Conservation (phyloP, 2,797 vertebrate genomes). For the Mormyrus proboscirostris region DNA sequence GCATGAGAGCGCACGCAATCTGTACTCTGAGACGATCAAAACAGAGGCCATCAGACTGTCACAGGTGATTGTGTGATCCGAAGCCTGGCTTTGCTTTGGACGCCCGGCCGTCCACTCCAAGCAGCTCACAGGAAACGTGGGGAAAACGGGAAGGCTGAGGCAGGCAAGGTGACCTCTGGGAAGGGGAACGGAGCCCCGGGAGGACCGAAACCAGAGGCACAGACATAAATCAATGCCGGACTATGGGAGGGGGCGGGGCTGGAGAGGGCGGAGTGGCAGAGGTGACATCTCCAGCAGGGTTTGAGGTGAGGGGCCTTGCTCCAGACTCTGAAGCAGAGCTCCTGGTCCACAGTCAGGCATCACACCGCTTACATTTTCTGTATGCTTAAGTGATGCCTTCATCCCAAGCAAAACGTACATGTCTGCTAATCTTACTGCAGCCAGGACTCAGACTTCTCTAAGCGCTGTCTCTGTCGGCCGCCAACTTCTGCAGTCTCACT, state of each 20-base stretch:
- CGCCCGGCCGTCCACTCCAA: not conserved
- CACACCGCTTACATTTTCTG: not conserved
- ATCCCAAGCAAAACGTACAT: not conserved
- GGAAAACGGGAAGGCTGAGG: conserved; percentile 33
- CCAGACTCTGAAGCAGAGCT: not conserved
- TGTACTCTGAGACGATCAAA: not conserved
- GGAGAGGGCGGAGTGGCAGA: not conserved
- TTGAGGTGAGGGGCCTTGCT: no score
- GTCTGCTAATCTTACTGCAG: not conserved
- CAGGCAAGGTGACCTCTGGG: conserved; percentile 61
- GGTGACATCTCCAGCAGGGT: not conserved
- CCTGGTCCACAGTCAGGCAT: not conserved
- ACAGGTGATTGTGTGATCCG: not conserved
- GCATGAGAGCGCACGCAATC: not conserved
- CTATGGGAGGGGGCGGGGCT: conserved; percentile 22
- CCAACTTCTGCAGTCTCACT: not conserved
- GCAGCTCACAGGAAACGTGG: not conserved
- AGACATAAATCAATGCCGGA: conserved; percentile 60
- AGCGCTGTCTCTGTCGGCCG: not conserved
- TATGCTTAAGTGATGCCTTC: not conserved
- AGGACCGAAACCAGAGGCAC: conserved; percentile 53
- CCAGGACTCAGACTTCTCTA: not conserved
- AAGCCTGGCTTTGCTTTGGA: not conserved
- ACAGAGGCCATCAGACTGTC: not conserved
- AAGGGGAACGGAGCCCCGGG: conserved; percentile 25